Conservation (phyloP, 1,140 invertebrate genomes). For the Kradibia gibbosae region DNA sequence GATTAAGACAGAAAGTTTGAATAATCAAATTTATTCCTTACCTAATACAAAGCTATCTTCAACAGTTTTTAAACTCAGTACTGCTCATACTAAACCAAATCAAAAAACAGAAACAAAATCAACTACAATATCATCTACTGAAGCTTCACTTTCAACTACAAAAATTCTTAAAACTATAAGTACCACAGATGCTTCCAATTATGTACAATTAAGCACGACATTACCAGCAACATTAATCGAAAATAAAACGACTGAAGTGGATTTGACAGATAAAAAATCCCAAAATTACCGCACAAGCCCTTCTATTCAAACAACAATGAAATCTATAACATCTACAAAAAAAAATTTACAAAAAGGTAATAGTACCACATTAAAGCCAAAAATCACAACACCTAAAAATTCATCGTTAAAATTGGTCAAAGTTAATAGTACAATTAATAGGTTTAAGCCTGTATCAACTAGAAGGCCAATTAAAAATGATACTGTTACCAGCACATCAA, state of each 20-base stretch:
- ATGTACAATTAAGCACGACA: slow-evolving; percentile 48
- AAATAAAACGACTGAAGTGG: slow-evolving; percentile 24
- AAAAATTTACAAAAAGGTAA: slow-evolving; percentile 43
- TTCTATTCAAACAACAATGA: slow-evolving; percentile 46
- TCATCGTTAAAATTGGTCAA: slow-evolving; percentile 45
- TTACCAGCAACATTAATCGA: slow-evolving; percentile 48
- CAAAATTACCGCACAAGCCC: slow-evolving; percentile 25
- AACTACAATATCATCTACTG: slow-evolving; percentile 51
- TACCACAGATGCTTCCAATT: slow-evolving; percentile 54
- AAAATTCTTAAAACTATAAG: slow-evolving; percentile 48
- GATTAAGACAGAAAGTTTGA: slow-evolving; percentile 24
- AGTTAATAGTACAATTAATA: slow-evolving; percentile 6
- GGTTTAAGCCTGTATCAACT: background rate
- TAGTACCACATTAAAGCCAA: slow-evolving; percentile 54
- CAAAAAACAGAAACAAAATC: slow-evolving; percentile 44
- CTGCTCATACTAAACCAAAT: slow-evolving; percentile 56
- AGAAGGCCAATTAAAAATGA: slow-evolving; percentile 46
- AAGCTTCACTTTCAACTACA: slow-evolving; percentile 4
- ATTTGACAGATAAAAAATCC: slow-evolving; percentile 35
- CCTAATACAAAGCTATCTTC: slow-evolving; percentile 46
- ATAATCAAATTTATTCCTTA: background rate
- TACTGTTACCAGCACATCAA: slow-evolving; percentile 55
- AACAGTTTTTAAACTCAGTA: slow-evolving; percentile 34
- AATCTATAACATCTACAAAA: slow-evolving; percentile 42
- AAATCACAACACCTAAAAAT: slow-evolving; percentile 50